Evolutionary conservation across 2,888 invertebrate genomes (phyloP).

Genomic region (Lepidocyrtoides sp.): DNA sequence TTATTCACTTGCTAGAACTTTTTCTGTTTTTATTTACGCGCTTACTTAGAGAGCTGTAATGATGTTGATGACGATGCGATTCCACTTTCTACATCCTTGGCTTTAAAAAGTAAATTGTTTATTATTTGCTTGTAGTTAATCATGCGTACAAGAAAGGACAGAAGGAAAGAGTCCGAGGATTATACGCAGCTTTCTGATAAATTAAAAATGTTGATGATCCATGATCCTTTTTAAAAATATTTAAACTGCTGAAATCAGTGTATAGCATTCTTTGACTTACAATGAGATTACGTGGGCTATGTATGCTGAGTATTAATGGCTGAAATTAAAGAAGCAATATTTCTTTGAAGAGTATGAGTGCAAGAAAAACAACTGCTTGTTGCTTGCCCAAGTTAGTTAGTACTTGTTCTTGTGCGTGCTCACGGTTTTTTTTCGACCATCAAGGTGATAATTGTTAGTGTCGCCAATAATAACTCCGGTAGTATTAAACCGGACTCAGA

Average conservation of each 20-base stretch:
- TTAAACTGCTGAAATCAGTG: not conserved
- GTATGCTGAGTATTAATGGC: not conserved
- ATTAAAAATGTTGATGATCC: not conserved
- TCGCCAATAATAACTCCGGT: not conserved
- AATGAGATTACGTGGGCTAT: not conserved
- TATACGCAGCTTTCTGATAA: not conserved
- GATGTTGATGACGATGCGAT: not conserved
- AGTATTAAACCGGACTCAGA: not conserved
- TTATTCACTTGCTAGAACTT: slow-evolving; percentile 34
- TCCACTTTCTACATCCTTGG: not conserved
- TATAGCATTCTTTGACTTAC: not conserved
- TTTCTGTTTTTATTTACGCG: slow-evolving; percentile 54
- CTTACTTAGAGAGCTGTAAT: not conserved
- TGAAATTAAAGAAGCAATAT: no score
- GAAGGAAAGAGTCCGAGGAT: not conserved
- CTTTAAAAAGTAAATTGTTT: not conserved
- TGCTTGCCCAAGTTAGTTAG: no score
- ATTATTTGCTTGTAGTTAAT: not conserved
- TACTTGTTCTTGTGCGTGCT: no score
- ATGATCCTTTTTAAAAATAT: not conserved
- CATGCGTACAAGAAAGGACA: not conserved
- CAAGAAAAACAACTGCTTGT: no score
- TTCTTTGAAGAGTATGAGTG: no score
- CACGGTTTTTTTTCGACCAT: no score
- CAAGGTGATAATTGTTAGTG: no score